phyloP scores from a whole-genome alignment of 2,888 invertebrate species.

The Scrobipalpa atriplicella region DNA sequence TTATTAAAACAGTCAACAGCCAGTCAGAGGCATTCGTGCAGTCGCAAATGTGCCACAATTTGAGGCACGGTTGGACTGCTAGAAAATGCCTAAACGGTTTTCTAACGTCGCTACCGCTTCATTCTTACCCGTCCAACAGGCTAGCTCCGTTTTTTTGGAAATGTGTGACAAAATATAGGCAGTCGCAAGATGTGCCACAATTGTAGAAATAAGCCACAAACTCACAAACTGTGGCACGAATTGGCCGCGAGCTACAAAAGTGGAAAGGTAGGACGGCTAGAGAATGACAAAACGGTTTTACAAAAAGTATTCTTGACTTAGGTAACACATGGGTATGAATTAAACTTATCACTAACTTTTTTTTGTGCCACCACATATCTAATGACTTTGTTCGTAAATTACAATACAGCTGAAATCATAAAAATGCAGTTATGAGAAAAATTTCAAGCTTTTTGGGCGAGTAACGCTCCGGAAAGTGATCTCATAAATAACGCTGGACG shows the following conservation, averaged over 20 bases:
- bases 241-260: slow-evolving; percentile 7
- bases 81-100: too few relatives aligned
- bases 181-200: slow-evolving; percentile 2
- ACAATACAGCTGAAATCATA: neutral
- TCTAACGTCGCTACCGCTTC: too few relatives aligned
- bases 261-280: neutral
- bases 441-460: neutral
- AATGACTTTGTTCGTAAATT: neutral
- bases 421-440: slow-evolving; percentile 4
- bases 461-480: neutral
- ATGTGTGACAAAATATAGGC: neutral
- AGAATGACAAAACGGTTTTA: neutral
- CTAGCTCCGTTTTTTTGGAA: too few relatives aligned
- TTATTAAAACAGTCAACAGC: neutral
- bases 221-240: neutral
- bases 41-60: too few relatives aligned
- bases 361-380: neutral
- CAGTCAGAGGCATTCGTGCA: too few relatives aligned
- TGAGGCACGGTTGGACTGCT: too few relatives aligned
- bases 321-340: too few relatives aligned
- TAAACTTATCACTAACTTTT: too few relatives aligned
- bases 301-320: too few relatives aligned
- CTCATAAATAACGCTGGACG: neutral
- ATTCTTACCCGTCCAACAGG: too few relatives aligned
- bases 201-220: neutral